phyloP scores from a whole-genome alignment of 1,140 invertebrate genomes.

The Propsilocerus akamusi region DNA sequence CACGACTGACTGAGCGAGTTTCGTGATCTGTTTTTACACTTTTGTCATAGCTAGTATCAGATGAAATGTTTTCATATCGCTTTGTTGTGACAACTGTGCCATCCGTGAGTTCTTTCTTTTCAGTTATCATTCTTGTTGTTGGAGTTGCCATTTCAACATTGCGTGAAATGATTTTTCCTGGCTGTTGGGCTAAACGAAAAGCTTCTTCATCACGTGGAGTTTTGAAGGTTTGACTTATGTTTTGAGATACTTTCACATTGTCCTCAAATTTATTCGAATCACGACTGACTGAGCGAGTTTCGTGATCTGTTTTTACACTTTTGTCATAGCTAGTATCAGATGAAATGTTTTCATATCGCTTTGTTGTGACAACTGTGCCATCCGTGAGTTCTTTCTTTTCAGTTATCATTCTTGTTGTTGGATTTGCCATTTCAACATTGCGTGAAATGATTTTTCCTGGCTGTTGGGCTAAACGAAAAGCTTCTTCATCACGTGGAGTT shows the following conservation, averaged over 20 bases:
- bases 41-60: too few relatives aligned
- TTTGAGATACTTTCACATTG: neutral
- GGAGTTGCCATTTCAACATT: constrained; percentile 37
- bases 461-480: constrained; percentile 18
- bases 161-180: constrained; percentile 27
- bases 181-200: constrained; percentile 18
- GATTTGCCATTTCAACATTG: constrained; percentile 36
- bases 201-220: constrained; percentile 16
- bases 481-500: constrained; percentile 19
- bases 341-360: constrained; percentile 33
- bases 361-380: constrained; percentile 40
- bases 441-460: constrained; percentile 28
- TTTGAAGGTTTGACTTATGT: neutral
- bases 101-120: constrained; percentile 38
- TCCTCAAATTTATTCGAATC: constrained; percentile 1
- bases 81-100: constrained; percentile 42
- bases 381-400: constrained; percentile 40
- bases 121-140: constrained; percentile 38
- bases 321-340: too few relatives aligned
- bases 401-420: constrained; percentile 38
- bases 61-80: constrained; percentile 31
- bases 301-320: neutral
- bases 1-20: constrained; percentile 7
- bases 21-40: neutral
- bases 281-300: constrained; percentile 7